Evolutionary conservation across 2,113 vertebrate species (phyloP), one percentile per base, ranked within the genome.

Genomic region (Dissostichus mawsoni): DNA sequence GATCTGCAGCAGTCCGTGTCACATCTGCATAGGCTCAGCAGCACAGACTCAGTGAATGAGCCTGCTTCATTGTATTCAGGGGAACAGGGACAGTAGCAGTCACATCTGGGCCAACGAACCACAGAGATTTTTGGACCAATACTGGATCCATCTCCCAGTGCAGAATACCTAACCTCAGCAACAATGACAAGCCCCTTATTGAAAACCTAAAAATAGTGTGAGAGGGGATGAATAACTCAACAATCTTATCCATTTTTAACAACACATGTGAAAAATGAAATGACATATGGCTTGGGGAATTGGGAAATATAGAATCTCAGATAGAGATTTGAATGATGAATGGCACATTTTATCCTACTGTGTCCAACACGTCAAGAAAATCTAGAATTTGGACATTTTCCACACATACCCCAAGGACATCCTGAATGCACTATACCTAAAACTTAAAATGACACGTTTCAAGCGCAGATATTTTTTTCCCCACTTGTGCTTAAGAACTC

Each of bases 231-330:
- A 88, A 76, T 76, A 86, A 84, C 78, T 64, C 62, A 78, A 68
- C n/a, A 69, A 10, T 75, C 48, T 29, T 61, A 75, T 87, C 87
- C 66, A 65, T 79, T 82, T 89, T 88, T 90, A 84, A 87, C 72
- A 75, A 62, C 77, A 76, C 67, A 48, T 50, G 71, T 80, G 75
- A 61, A 81, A 77, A 81, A 77, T 86, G 69, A 89, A 77, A 77
- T 70, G 58, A n/a, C 62, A 78, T 58, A 58, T 69, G 44, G 78
- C 73, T 76, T 59, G 59, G 83, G 81, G 76, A 50, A 74, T 57
- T 36, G 69, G n/a, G 12, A 3, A 13, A 36, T 33, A 74, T 65
- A 52, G n/a, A 65, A 67, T 17, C 48, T 6, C 48, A 16, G 71
- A 76, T 45, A 20, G 76, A 23, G 23, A 57, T 87, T 72, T 85